These are phyloP conservation scores for Clarias laeviceps DNA, from an alignment of 2,797 vertebrate species.

Conservation along the genomic window DNA sequence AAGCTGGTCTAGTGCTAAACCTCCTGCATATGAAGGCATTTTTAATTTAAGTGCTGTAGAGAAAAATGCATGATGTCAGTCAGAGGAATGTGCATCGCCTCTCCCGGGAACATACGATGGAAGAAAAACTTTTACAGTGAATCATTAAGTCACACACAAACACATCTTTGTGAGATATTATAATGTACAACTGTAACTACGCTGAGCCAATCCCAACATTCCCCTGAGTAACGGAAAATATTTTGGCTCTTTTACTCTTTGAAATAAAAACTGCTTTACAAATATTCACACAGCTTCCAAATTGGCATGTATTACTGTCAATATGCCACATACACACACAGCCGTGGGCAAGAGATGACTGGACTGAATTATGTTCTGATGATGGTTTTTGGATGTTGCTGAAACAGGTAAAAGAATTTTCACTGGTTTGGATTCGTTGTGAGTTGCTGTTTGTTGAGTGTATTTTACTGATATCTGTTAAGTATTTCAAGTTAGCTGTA, in stretches of 20 bases:
- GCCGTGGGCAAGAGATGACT: background rate
- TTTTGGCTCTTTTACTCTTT: background rate
- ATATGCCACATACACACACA: background rate
- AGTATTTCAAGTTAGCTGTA: background rate
- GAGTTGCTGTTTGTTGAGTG: background rate
- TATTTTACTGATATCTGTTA: background rate
- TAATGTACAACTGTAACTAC: conserved; percentile 13
- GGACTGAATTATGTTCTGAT: background rate
- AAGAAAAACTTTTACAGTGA: conserved; percentile 12
- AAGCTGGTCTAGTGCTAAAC: background rate
- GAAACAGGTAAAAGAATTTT: background rate
- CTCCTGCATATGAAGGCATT: background rate
- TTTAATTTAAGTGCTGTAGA: background rate
- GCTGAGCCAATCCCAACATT: background rate
- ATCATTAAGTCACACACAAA: conserved; percentile 14
- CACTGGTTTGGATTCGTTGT: background rate
- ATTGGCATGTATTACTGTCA: background rate
- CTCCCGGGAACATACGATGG: conserved; percentile 35
- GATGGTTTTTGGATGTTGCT: background rate
- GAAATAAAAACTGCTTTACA: background rate
- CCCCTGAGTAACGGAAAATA: background rate
- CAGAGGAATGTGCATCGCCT: conserved; percentile 27
- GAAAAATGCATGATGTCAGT: conserved; percentile 24
- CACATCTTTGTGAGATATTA: conserved; percentile 10
- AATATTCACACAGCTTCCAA: background rate